Conservation (phyloP, 1,140 invertebrate species). For the Cardiocondyla obscurior region DNA sequence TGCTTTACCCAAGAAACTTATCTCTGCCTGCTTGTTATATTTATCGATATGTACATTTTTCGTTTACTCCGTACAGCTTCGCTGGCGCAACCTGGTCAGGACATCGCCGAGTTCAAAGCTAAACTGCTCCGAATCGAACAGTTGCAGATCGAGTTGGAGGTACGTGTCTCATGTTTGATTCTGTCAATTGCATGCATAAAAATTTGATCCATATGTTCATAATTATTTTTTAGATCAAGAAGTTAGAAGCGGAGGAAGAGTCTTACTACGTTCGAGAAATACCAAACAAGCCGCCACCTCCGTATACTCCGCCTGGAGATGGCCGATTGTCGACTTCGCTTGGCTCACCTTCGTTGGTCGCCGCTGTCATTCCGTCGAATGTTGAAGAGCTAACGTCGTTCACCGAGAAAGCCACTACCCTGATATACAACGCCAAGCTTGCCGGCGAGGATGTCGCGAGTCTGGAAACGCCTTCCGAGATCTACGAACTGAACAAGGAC, state of each 20-base stretch:
- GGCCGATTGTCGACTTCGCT: constrained; percentile 71
- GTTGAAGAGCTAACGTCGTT: constrained; percentile 82
- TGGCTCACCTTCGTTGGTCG: constrained; percentile 73
- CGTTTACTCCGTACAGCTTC: constrained; percentile 72
- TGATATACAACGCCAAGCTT: constrained; percentile 81
- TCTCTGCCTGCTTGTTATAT: constrained; percentile 10
- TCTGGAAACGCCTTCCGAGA: constrained; percentile 79
- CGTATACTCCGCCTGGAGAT: constrained; percentile 86
- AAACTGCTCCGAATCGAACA: constrained; percentile 84
- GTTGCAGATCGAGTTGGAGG: constrained; percentile 87
- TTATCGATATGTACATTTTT: constrained; percentile 55
- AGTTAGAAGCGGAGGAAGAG: constrained; percentile 85
- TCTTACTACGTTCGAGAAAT: constrained; percentile 87
- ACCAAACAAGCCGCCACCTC: constrained; percentile 89
- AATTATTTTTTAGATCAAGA: constrained; percentile 83
- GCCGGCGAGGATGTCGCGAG: constrained; percentile 79
- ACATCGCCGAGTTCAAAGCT: constrained; percentile 80
- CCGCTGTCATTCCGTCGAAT: constrained; percentile 81
- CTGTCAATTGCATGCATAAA: neutral
- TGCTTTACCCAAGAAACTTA: constrained; percentile 71
- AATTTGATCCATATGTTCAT: neutral
- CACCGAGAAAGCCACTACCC: constrained; percentile 80
- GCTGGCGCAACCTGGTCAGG: constrained; percentile 80
- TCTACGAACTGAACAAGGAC: constrained; percentile 78
- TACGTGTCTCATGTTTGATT: constrained; percentile 68